A percentile compares a stretch with the other conserved stretches of the same genome.
Conservation (phyloP, 2,113 vertebrate species). For the Charina bottae region DNA sequence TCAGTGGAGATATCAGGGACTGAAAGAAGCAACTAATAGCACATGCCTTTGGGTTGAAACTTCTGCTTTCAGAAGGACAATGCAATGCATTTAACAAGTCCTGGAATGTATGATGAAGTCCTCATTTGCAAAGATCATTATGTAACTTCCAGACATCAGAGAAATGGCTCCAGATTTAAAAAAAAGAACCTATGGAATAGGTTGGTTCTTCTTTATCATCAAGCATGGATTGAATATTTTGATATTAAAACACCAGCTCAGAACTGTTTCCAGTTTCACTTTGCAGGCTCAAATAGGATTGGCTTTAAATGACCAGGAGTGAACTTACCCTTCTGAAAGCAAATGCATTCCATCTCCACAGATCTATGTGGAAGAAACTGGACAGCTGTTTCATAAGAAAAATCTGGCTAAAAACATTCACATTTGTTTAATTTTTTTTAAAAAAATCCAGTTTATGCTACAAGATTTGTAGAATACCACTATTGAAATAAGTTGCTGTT, state of each 20-base stretch:
- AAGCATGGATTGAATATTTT: not conserved
- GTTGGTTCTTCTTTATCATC: not conserved
- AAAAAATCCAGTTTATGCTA: conserved; percentile 15
- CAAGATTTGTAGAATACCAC: conserved; percentile 18
- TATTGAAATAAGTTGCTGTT: not conserved
- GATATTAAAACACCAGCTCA: not conserved
- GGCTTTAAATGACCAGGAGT: conserved; percentile 30
- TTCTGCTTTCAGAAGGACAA: not conserved
- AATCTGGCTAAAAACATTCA: conserved; percentile 21
- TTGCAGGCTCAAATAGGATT: not conserved
- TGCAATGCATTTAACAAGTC: not conserved
- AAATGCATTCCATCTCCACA: conserved; percentile 19
- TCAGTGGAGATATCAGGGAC: not conserved
- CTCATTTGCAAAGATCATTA: not conserved
- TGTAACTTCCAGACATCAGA: not conserved
- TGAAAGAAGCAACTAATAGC: not conserved
- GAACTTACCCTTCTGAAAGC: conserved; percentile 24
- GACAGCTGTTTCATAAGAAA: conserved; percentile 10
- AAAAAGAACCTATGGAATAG: conserved; percentile 2
- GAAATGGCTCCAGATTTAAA: not conserved
- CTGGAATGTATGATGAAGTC: conserved; percentile 48
- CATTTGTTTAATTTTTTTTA: not conserved
- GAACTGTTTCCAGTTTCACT: not conserved
- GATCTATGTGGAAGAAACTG: conserved; percentile 32
- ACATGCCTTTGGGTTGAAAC: not conserved